Percentiles rank a stretch among this genome's conserved stretches.
Evolutionary conservation across 2,113 vertebrate genomes (phyloP).

Genomic region (Parotia lawesii): DNA sequence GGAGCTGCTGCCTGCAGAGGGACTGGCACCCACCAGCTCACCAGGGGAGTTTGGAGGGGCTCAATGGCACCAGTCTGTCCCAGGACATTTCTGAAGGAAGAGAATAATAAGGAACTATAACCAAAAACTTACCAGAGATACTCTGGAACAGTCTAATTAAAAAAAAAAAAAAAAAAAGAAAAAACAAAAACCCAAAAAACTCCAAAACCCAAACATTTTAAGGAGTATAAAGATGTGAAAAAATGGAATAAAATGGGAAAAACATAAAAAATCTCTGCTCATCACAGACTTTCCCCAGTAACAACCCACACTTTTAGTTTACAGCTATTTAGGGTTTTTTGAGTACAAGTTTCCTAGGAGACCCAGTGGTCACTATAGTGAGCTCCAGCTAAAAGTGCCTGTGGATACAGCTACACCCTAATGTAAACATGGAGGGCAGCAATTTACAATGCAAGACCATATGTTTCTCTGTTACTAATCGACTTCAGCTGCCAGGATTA

Average conservation of each 20-base stretch:
- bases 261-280: neutral
- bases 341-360: neutral
- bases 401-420: neutral
- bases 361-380: neutral
- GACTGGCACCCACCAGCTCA: neutral
- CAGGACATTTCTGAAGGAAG: neutral
- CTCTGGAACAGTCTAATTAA: neutral
- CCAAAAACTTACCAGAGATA: neutral
- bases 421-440: neutral
- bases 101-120: neutral
- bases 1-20: neutral
- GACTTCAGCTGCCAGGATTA: neutral
- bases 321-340: neutral
- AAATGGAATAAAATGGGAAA: neutral
- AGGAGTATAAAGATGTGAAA: neutral
- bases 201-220: neutral
- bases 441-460: neutral
- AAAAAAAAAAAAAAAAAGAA: no score
- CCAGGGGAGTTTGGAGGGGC: neutral
- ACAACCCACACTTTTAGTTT: neutral
- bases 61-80: neutral
- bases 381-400: neutral
- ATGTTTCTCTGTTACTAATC: neutral
- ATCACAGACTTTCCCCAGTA: neutral
- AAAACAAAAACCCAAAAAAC: neutral